Base-by-base conservation (phyloP, 2,888 invertebrate species). In the Homarus gammarus region DNA sequence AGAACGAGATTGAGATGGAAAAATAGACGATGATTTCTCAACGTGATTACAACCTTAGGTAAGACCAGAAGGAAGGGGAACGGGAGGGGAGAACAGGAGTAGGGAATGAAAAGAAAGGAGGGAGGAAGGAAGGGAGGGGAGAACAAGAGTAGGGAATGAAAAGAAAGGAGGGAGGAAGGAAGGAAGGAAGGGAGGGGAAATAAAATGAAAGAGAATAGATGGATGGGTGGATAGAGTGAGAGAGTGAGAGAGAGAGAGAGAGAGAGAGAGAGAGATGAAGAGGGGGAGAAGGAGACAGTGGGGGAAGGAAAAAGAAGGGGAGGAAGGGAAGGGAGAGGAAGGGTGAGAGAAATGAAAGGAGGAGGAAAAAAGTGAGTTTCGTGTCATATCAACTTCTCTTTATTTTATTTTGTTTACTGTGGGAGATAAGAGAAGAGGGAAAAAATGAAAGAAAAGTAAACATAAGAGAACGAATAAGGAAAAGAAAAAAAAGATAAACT, bases 201-300 rank as follows among this genome's bases (percentile, higher is more conserved):
- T 73, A 36, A 73, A 38, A 38, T 15, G 73, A 40, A 12, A 36
- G 36, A 33, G 36, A 70, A 70, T n/a, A 36, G 40, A 73, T 40
- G 75, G 49, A 44, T 22, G 40, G 75, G 75, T n/a, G 40, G 75
- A 44, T 44, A n/a, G 73, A 40, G 8, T 40, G 38, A 73, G 73
- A 64, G 64, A 64, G 31, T 27, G 64, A 31, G n/a, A 73, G 38
- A 38, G 38, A 44, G 40, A 44, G 40, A n/a, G 31, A 2, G 49
- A 44, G 18, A 31, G 49, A 77, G 36, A n/a, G 44, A 22, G 27
- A 77, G 77, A n/a, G 77, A 36, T 40, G 31, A 44, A 49, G 44
- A 27, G 31, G 49, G 15, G 77, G 36, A 77, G 49, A 77, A 77
- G 31, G n/a, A n/a, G n/a, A n/a, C n/a, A n/a, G n/a, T n/a, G n/a